These are phyloP conservation scores for Araneus ventricosus DNA, from an alignment of 1,140 invertebrate genomes.

Conservation along the genomic window DNA sequence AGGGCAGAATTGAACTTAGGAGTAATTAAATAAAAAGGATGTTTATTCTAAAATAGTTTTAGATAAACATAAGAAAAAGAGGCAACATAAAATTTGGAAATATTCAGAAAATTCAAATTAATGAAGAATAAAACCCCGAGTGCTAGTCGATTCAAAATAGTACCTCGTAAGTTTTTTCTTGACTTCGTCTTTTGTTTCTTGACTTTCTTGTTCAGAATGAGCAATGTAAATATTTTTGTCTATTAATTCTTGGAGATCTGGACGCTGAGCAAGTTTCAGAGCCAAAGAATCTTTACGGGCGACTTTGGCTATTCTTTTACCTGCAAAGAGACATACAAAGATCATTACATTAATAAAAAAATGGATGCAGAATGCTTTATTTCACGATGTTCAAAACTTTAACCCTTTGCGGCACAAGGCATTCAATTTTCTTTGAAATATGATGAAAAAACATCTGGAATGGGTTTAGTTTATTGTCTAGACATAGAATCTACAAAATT, in stretches of 20 bases:
- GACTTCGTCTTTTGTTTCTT: constrained; percentile 95
- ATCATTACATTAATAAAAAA: background rate
- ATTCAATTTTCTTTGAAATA: too few species aligned
- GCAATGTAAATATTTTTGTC: constrained; percentile 97
- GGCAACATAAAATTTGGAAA: background rate
- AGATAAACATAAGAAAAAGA: background rate
- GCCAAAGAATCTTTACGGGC: constrained; percentile 97
- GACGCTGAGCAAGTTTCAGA: constrained; percentile 93
- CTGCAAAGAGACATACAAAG: constrained; percentile 78
- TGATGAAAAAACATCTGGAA: too few species aligned
- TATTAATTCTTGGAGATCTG: constrained; percentile 94
- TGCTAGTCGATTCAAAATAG: background rate
- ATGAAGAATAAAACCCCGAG: background rate
- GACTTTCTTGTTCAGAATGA: constrained; percentile 94
- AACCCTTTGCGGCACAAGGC: too few species aligned
- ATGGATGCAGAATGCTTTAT: too few species aligned
- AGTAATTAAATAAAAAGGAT: too few species aligned
- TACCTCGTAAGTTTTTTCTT: constrained; percentile 94
- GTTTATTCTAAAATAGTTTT: too few species aligned
- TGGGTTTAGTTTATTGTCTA: too few species aligned
- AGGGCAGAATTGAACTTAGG: too few species aligned
- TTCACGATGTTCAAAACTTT: too few species aligned
- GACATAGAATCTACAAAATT: too few species aligned
- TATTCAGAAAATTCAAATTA: too few species aligned
- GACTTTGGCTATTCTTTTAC: constrained; percentile 91